Percentiles rank a stretch among this genome's conserved stretches.
Evolutionary conservation across 2,113 vertebrate species (phyloP).

Genomic region (Notiomystis cincta): DNA sequence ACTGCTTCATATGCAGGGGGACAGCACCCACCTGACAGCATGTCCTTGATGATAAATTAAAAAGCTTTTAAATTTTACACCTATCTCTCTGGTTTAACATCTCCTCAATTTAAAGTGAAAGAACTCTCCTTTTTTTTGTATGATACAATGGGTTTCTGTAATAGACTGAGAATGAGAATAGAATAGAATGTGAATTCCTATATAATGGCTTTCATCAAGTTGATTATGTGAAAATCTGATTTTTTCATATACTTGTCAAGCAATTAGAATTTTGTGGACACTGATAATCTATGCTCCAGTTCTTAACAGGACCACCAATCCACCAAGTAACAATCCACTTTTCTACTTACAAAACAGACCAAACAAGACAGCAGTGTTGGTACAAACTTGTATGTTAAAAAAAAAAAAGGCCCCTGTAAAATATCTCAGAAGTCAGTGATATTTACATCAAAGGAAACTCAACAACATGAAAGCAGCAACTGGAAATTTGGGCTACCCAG

Average conservation of each 20-base stretch:
- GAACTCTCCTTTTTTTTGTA: constrained; percentile 7
- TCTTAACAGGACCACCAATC: background rate
- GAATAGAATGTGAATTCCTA: background rate
- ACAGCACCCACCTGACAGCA: background rate
- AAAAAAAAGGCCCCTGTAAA: background rate
- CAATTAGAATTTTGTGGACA: constrained; percentile 5
- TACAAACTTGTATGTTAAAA: background rate
- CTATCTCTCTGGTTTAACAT: background rate
- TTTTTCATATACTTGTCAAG: background rate
- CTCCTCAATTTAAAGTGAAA: background rate
- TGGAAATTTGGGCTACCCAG: background rate
- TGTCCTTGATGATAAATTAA: background rate
- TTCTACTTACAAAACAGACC: background rate
- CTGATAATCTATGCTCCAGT: background rate
- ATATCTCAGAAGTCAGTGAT: background rate
- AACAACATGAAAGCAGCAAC: background rate
- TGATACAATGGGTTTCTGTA: background rate
- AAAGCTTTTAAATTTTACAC: background rate
- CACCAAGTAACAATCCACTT: background rate
- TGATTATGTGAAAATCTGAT: background rate
- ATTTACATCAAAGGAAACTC: background rate
- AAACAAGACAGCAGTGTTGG: background rate
- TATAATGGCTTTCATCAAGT: background rate
- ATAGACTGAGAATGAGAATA: too few relatives aligned
- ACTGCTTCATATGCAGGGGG: background rate